Evolutionary conservation across 2,888 invertebrate species (phyloP), one percentile per base, ranked within the genome.

Genomic region (Lasius platythorax): DNA sequence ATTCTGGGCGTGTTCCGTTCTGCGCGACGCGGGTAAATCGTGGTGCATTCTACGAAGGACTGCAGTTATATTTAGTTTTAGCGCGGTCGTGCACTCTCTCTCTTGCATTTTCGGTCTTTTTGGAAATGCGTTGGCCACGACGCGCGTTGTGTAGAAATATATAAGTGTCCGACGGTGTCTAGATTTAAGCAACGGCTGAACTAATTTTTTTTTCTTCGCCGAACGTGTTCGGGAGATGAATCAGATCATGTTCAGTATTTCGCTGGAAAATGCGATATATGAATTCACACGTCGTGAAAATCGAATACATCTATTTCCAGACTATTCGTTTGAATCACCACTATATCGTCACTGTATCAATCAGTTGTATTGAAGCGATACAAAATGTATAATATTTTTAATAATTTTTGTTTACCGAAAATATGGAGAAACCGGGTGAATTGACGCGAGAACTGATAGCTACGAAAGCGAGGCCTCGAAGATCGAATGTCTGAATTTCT

Each of bases 51-150:
- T 92, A 92, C 92, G 93, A 94, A 93, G 91, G 91, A 91, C 87
- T 83, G 90, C 79, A 82, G 92, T 93, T 94, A 95, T 93, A 94
- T 94, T 94, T 95, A 95, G 94, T 93, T 93, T 94, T 94, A 94
- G 93, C 93, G 94, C 91, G 90, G 92, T 91, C 92, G 90, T 87
- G 88, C 81, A 66, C 86, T 76, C 74, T 70, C 81, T 86, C 81
- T 86, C 84, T 83, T 83, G 87, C 89, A 91, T 93, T 94, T 93
- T 92, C 90, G 83, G 91, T 93, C 92, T 93, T 94, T 94, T 94
- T 93, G 93, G 93, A 93, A 94, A 93, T 92, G 87, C 90, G 90
- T 87, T 87, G 85, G 87, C 89, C 75, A 73, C 85, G 85, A 66
- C 78, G 85, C 81, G 87, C 88, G 78, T 68, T 56, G 78, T 56